Conservation (phyloP, 2,797 vertebrate species). For the Hippopotamyrus pictus region DNA sequence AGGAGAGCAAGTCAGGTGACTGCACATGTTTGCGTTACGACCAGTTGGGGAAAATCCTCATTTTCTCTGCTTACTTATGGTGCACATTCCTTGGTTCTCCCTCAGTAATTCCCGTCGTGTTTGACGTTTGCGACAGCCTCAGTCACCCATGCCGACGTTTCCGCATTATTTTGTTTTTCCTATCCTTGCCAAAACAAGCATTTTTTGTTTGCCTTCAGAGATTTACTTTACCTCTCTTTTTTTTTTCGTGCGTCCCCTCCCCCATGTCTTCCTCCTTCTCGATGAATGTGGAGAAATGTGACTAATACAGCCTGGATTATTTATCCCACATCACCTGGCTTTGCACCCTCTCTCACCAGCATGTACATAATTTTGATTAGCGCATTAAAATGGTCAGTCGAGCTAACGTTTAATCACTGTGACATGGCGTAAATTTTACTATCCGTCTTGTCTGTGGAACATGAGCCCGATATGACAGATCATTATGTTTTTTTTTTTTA, state of each 20-base stretch:
- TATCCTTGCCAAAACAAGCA: background rate
- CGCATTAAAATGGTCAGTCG: background rate
- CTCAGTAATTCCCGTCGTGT: background rate
- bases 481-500: background rate
- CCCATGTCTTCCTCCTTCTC: background rate
- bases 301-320: background rate
- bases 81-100: background rate
- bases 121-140: background rate
- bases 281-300: background rate
- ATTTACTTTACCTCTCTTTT: background rate
- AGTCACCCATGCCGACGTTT: background rate
- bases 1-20: background rate
- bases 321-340: background rate
- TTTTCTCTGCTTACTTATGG: background rate
- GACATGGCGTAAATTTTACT: background rate
- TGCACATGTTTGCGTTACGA: background rate
- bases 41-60: background rate
- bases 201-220: background rate
- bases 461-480: background rate
- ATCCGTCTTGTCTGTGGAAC: background rate
- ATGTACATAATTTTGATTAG: background rate
- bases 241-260: background rate
- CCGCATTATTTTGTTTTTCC: background rate
- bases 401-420: background rate
- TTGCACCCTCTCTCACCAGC: background rate